A percentile compares a stretch with the other conserved stretches of the same genome.
Conservation (phyloP, 2,888 invertebrate species). For the Tinea pellionella region DNA sequence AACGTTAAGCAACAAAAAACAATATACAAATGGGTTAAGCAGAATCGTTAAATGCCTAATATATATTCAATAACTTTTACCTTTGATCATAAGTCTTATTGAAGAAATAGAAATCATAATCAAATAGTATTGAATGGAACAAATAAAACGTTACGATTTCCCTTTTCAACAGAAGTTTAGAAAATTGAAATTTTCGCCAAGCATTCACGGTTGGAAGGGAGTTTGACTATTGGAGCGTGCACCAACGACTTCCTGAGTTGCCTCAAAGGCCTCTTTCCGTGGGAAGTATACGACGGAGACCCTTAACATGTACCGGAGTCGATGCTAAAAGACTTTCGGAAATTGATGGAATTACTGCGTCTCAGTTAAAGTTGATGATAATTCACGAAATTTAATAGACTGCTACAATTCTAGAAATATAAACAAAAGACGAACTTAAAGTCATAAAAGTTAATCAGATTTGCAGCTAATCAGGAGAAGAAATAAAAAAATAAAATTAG, state of each 20-base stretch:
- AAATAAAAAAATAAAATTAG: conserved; percentile 23
- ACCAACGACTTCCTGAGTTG: conserved; percentile 20
- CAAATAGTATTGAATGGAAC: conserved; percentile 1
- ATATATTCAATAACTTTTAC: background rate
- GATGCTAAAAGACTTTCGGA: conserved; percentile 24
- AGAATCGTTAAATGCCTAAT: background rate
- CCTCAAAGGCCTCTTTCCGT: conserved; percentile 15
- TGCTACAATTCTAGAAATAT: background rate
- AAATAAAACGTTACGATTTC: conserved; percentile 10
- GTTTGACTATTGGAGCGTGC: conserved; percentile 29
- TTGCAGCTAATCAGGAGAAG: conserved; percentile 1
- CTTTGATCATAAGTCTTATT: background rate
- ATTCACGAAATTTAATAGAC: conserved; percentile 1
- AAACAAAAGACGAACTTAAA: background rate
- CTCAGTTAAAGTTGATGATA: conserved; percentile 9
- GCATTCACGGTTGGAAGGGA: conserved; percentile 12
- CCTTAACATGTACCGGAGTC: conserved; percentile 12
- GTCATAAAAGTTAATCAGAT: conserved; percentile 6
- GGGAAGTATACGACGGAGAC: conserved; percentile 15
- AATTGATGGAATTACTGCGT: conserved; percentile 37
- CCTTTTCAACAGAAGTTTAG: conserved; percentile 4
- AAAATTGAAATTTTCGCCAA: conserved; percentile 14
- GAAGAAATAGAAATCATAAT: background rate
- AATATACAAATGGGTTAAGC: background rate
- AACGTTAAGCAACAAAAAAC: background rate